Evolutionary conservation across 2,888 invertebrate species (phyloP), one percentile per base, ranked within the genome.

Genomic region (Drosophila hamatofila): DNA sequence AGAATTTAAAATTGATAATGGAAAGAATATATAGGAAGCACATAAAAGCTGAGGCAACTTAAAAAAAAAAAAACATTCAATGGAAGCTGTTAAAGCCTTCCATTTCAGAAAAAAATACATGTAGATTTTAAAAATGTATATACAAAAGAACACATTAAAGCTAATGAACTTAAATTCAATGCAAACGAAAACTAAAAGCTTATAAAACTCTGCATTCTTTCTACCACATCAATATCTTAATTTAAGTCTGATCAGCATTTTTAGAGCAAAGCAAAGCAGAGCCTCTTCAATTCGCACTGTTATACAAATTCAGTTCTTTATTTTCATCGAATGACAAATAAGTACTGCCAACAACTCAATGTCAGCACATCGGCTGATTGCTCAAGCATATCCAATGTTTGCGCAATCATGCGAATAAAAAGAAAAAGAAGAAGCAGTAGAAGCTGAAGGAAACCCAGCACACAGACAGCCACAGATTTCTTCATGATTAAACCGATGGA

Each of bases 401-500:
- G 70, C 37, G 55, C 70, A 77, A 63, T 77, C 73, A 77, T 70
- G 78, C 58, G 61, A 65, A 46, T 30, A 42, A 73, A 59, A 57
- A 56, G 55, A 16, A 14, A 9, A 7, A 33, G 1, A 21, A 51
- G 18, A 18, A 12, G 49, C 12, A 30, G 30, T 0, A 33, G 37
- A n/a, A 27, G n/a, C 8, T 8, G 8, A 39, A 39, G n/a, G 7
- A 51, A 35, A 35, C 3, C 52, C 16, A 16, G 54, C 16, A 49
- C 44, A 73, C 54, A 69, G 77, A 74, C 71, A 58, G 46, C 54
- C n/a, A 14, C 49, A 62, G 65, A 75, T 69, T 79, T 75, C 75
- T 63, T 57, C 78, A 79, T 69, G 68, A 78, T 69, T 78, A 75
- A 78, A 51, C 79, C 57, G 44, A 62, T 42, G 60, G 62, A 23